A percentile compares a stretch with the other conserved stretches of the same genome.
Evolutionary conservation across 2,888 invertebrate species (phyloP).

Genomic region (Saturnia japonica): DNA sequence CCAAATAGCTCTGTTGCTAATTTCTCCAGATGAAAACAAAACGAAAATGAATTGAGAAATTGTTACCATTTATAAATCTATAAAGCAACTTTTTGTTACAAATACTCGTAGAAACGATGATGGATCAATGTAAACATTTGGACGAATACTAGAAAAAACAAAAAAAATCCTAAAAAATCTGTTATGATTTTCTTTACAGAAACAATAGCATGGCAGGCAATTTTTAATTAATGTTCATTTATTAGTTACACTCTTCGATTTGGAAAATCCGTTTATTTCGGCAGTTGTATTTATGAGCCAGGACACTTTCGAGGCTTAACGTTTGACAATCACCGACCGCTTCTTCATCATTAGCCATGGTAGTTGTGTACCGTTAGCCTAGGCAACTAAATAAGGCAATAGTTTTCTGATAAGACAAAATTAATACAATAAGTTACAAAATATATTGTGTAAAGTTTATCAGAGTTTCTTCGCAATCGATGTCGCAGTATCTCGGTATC

Average conservation of each 20-base stretch:
- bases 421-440: not conserved
- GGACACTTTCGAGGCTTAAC: not conserved
- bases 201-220: too few relatives aligned
- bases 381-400: not conserved
- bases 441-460: not conserved
- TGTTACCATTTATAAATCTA: not conserved
- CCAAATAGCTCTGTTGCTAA: too few relatives aligned
- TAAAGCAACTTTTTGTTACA: too few relatives aligned
- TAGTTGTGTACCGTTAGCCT: not conserved
- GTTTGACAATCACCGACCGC: not conserved
- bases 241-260: too few relatives aligned
- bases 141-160: too few relatives aligned
- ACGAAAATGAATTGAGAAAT: not conserved
- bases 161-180: too few relatives aligned
- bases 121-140: not conserved
- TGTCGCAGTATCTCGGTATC: slow-evolving; percentile 24
- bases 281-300: too few relatives aligned
- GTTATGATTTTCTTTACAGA: too few relatives aligned
- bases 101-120: not conserved
- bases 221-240: too few relatives aligned
- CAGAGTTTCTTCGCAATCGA: slow-evolving; percentile 1
- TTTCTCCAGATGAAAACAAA: not conserved
- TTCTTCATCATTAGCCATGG: not conserved
- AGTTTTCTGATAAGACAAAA: not conserved
- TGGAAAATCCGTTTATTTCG: too few relatives aligned